These are phyloP conservation scores for Thamnaconus septentrionalis DNA, from an alignment of 2,113 vertebrate genomes.

Conservation along the genomic window DNA sequence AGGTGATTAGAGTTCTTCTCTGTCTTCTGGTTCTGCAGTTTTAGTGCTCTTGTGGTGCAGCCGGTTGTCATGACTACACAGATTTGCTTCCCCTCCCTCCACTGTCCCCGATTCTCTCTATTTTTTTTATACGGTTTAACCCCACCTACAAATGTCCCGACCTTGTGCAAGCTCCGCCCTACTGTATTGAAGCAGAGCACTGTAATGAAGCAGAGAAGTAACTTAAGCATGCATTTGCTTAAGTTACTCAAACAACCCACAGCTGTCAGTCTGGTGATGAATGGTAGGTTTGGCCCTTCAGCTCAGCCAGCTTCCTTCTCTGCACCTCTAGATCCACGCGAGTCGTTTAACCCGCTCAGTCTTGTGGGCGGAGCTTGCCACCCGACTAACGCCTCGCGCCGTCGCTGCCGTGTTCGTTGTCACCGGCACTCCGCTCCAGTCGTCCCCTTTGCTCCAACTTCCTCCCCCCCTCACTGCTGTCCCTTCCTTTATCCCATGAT, in stretches of 20 bases:
- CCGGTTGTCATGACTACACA: constrained; percentile 64
- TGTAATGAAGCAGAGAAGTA: no score
- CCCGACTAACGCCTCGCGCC: constrained; percentile 41
- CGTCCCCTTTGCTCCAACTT: constrained; percentile 46
- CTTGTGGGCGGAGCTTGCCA: neutral
- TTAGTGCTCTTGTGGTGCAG: constrained; percentile 60
- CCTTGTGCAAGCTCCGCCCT: constrained; percentile 51
- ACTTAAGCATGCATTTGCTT: no score
- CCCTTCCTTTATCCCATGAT: constrained; percentile 62
- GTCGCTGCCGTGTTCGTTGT: constrained; percentile 39
- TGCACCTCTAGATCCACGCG: no score
- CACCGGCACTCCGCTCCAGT: constrained; percentile 51
- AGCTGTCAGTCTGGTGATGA: no score
- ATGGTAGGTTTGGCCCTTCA: no score
- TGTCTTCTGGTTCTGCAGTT: constrained; percentile 30
- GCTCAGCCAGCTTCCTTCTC: no score
- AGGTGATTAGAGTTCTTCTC: constrained; percentile 19
- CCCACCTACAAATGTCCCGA: constrained; percentile 24
- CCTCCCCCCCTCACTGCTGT: constrained; percentile 50
- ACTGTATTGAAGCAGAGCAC: no score
- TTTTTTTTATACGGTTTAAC: constrained; percentile 16
- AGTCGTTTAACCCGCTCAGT: no score
- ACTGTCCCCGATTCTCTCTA: rapidly evolving
- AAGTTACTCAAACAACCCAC: no score
- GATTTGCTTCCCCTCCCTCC: constrained; percentile 10